A percentile compares a stretch with the other conserved stretches of the same genome.
These are phyloP conservation scores for Corvus hawaiiensis DNA, from an alignment of 2,113 vertebrate species.

Conservation along the genomic window DNA sequence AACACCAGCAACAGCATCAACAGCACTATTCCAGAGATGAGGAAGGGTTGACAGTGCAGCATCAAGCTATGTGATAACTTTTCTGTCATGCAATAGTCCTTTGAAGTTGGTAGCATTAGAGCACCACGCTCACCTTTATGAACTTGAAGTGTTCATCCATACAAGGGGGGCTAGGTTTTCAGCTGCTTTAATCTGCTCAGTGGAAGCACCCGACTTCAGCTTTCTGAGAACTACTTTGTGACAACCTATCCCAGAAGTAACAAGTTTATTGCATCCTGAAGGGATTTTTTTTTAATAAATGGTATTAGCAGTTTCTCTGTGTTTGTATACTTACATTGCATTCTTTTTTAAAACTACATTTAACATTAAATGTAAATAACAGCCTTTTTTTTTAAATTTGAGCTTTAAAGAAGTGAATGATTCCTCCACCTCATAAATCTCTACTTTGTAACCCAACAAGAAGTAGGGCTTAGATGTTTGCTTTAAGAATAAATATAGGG, in stretches of 20 bases:
- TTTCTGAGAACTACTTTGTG: background rate
- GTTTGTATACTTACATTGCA: background rate
- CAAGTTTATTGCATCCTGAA: background rate
- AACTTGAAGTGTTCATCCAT: background rate
- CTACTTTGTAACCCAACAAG: background rate
- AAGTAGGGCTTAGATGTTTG: background rate
- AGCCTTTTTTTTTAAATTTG: background rate
- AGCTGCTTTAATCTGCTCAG: background rate
- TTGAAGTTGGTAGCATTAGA: background rate
- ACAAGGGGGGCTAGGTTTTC: background rate
- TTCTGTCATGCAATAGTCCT: background rate
- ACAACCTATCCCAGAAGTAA: background rate
- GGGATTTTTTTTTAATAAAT: background rate
- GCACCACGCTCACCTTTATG: background rate
- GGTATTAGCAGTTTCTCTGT: background rate
- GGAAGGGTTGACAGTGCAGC: background rate
- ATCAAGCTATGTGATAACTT: background rate
- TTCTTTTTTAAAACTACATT: background rate
- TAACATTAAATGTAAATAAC: background rate
- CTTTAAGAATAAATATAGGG: background rate
- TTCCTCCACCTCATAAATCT: background rate
- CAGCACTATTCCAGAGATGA: background rate
- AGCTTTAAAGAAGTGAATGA: background rate
- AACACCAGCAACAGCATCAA: background rate
- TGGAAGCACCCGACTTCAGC: background rate